phyloP scores from a whole-genome alignment of 2,797 vertebrate genomes.

The Todus mexicanus region DNA sequence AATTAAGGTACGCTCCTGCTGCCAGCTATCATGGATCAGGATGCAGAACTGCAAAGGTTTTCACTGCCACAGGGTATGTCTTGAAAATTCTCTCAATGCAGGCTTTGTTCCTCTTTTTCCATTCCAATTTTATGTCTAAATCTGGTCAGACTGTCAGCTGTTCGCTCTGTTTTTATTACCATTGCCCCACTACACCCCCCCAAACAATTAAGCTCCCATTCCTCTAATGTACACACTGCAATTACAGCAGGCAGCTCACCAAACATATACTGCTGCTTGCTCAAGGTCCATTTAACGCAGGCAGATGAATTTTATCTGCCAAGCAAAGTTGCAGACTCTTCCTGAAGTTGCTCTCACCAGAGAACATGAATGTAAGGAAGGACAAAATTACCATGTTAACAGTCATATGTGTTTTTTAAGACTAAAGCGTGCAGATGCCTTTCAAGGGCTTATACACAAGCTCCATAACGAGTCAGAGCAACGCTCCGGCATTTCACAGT shows the following conservation, averaged over 20 bases:
- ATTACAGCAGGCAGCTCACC: background rate
- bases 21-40: background rate
- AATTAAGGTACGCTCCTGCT: rapidly evolving
- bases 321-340: background rate
- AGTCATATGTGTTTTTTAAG: background rate
- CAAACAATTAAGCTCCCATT: constrained; percentile 1
- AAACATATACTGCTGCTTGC: background rate
- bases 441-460: background rate
- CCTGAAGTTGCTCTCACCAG: background rate
- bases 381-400: background rate
- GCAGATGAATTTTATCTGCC: background rate
- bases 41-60: background rate
- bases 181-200: background rate
- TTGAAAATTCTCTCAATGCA: background rate
- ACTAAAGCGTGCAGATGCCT: background rate
- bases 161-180: background rate
- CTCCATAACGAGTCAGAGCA: background rate
- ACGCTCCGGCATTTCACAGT: background rate
- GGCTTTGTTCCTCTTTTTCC: background rate
- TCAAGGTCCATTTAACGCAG: background rate
- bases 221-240: background rate
- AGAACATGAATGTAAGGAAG: background rate
- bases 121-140: background rate
- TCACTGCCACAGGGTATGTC: background rate
- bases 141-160: background rate